Conservation (phyloP, 1,140 invertebrate genomes). For the Drosophila repleta region DNA sequence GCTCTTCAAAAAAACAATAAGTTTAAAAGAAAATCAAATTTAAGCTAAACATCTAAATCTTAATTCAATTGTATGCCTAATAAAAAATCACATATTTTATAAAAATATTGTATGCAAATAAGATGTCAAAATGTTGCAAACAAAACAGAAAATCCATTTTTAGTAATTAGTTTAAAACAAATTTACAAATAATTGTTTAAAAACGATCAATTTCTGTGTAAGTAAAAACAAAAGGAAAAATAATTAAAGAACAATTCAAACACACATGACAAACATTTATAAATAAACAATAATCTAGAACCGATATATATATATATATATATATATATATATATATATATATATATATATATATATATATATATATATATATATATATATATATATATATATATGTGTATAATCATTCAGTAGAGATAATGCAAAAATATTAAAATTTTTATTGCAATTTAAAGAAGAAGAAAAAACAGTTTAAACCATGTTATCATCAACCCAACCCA, state of each 20-base stretch:
- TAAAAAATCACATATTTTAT: constrained; percentile 75
- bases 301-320: constrained; percentile 22
- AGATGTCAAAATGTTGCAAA: constrained; percentile 82
- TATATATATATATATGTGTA: constrained; percentile 26
- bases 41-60: constrained; percentile 56
- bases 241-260: constrained; percentile 22
- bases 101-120: constrained; percentile 81
- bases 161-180: constrained; percentile 82
- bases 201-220: constrained; percentile 64
- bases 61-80: constrained; percentile 74
- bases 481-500: constrained; percentile 53
- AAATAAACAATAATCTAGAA: constrained; percentile 42
- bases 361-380: constrained; percentile 24
- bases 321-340: constrained; percentile 22
- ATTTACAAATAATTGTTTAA: constrained; percentile 80
- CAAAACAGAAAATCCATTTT: constrained; percentile 72
- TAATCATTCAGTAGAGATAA: constrained; percentile 43
- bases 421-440: constrained; percentile 48
- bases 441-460: constrained; percentile 29
- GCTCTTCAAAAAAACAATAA: constrained; percentile 40
- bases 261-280: constrained; percentile 37
- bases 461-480: constrained; percentile 42
- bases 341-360: constrained; percentile 24
- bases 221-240: constrained; percentile 27
- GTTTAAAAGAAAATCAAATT: constrained; percentile 69